Percentiles rank a stretch among this genome's conserved stretches.
Evolutionary conservation across 2,888 invertebrate genomes (phyloP).

Genomic region (Plusia festucae): DNA sequence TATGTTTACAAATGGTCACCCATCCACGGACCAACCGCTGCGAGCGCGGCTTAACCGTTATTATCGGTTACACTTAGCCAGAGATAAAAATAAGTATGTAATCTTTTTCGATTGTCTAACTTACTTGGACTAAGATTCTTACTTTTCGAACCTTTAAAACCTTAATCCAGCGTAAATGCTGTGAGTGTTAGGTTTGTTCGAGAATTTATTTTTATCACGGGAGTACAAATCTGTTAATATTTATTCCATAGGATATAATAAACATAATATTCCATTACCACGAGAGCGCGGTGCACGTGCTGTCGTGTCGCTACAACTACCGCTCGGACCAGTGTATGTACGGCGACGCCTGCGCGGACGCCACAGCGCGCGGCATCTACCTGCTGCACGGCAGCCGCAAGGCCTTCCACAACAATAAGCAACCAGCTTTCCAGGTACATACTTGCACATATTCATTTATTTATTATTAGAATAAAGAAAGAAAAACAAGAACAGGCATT

Average conservation of each 20-base stretch:
- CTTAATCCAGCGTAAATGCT: too few species aligned
- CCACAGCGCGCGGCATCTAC: constrained; percentile 92
- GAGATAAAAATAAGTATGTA: too few species aligned
- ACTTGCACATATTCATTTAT: not conserved
- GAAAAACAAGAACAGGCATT: too few species aligned
- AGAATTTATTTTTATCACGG: not conserved
- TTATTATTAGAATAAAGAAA: too few species aligned
- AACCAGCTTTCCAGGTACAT: constrained; percentile 95
- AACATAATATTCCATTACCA: constrained; percentile 96
- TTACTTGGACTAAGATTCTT: too few species aligned
- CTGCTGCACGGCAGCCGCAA: constrained; percentile 96
- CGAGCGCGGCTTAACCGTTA: too few species aligned
- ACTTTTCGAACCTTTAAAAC: too few species aligned
- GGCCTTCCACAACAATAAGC: constrained; percentile 95
- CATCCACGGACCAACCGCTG: too few species aligned
- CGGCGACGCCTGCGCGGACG: constrained; percentile 94
- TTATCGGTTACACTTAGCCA: too few species aligned
- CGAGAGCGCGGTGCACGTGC: constrained; percentile 93
- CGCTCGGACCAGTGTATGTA: constrained; percentile 99
- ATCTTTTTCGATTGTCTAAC: too few species aligned
- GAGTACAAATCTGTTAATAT: not conserved
- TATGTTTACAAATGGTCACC: too few species aligned
- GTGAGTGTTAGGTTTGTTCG: not conserved
- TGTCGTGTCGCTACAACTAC: constrained; percentile 97
- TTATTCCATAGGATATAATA: constrained; percentile 93